A percentile compares a stretch with the other conserved stretches of the same genome.
Conservation (phyloP, 2,113 vertebrate species). For the Perccottus glenii region DNA sequence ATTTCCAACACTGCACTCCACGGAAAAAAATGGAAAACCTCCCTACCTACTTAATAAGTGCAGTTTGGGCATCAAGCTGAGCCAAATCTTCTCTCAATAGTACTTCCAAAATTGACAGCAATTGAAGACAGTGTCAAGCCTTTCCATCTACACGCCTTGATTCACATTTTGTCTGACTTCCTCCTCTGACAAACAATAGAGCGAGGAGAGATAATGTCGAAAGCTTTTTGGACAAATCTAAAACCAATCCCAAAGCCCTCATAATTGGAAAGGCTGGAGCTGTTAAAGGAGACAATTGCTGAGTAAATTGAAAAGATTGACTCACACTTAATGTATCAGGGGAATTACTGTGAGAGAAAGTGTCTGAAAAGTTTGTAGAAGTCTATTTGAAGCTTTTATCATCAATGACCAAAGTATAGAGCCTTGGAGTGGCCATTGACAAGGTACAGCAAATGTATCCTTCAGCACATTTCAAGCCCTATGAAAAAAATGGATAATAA, state of each 20-base stretch:
- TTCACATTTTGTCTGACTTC: slow-evolving; percentile 13
- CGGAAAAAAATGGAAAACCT: not conserved
- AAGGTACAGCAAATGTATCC: too few species aligned
- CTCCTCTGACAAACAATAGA: slow-evolving; percentile 10
- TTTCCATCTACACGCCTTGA: slow-evolving; percentile 18
- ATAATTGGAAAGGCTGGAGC: slow-evolving; percentile 28
- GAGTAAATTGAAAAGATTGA: slow-evolving; percentile 13
- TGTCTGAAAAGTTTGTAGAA: not conserved
- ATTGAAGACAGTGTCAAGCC: slow-evolving; percentile 15
- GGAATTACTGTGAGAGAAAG: not conserved
- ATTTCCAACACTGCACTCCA: not conserved
- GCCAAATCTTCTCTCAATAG: slow-evolving; percentile 25
- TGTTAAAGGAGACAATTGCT: slow-evolving; percentile 11
- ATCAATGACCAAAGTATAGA: not conserved
- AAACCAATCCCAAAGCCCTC: slow-evolving; percentile 2
- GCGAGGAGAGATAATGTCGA: not conserved
- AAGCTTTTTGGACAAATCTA: not conserved
- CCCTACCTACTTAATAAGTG: slow-evolving; percentile 9
- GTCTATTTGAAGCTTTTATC: not conserved
- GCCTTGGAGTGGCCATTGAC: not conserved
- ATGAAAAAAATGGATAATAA: too few species aligned
- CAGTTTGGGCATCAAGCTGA: slow-evolving; percentile 2
- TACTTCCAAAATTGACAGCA: slow-evolving; percentile 8
- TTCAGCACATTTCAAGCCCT: too few species aligned
- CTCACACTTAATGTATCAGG: not conserved